phyloP scores from a whole-genome alignment of 2,888 invertebrate genomes.

The Conchocele bisecta region DNA sequence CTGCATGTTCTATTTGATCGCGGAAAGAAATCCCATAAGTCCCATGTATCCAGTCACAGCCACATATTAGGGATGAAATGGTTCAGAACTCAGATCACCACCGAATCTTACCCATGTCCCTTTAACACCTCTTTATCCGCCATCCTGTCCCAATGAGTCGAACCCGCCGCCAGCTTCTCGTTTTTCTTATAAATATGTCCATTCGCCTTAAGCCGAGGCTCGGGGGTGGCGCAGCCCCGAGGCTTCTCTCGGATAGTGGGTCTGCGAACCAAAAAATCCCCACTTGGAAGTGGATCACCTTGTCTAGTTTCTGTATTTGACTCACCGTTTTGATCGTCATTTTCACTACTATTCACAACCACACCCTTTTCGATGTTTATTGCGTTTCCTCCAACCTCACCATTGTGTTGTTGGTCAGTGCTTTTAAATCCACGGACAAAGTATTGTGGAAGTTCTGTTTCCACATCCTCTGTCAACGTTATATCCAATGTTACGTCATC shows the following conservation, averaged over 20 bases:
- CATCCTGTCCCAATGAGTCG: conserved; percentile 51
- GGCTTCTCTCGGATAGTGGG: no score
- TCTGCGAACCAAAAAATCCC: no score
- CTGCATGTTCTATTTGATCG: no score
- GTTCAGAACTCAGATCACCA: not conserved
- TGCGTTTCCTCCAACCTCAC: not conserved
- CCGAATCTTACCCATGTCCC: conserved; percentile 23
- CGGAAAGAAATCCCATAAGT: no score
- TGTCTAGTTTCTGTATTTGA: not conserved
- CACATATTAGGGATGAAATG: not conserved
- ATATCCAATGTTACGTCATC: no score
- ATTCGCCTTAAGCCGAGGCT: conserved; percentile 34
- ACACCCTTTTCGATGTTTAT: not conserved
- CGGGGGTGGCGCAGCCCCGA: conserved; percentile 41
- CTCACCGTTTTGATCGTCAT: not conserved
- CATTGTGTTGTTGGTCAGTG: no score
- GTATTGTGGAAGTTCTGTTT: no score
- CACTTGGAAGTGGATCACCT: no score
- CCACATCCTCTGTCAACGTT: no score
- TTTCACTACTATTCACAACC: not conserved
- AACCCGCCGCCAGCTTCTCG: conserved; percentile 40
- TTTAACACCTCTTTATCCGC: conserved; percentile 24
- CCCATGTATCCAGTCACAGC: not conserved
- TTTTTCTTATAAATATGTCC: conserved; percentile 53
- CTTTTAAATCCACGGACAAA: not conserved